Evolutionary conservation across 1,140 invertebrate genomes (phyloP), one percentile per base, ranked within the genome.

Genomic region (Gryon sp.): DNA sequence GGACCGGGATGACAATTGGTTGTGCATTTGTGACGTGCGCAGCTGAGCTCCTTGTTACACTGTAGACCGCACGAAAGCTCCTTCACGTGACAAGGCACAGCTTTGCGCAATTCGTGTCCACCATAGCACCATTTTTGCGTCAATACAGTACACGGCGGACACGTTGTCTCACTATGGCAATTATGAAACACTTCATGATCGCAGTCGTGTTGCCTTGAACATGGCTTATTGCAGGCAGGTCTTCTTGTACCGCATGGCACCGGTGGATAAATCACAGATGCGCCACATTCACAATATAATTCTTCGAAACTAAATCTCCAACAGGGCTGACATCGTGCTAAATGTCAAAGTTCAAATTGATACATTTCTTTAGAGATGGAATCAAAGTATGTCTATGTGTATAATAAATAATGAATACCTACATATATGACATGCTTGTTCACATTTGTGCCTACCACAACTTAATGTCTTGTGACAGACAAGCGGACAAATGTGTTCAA

Each of bases 121-220:
- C 98, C 97, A 83, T 95, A 93, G 84, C 97, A 99, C 88, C 92
- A 93, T 84, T 96, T 96, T 60, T 93, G 92, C 11, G 95, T 96
- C 19, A 99, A 91, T 34, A 95, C 93, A 15, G 96, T 95, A 88
- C 98, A 99, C 3, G 97, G 97, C n/a, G 98, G 97, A 87, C 98
- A 99, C 0, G 91, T 89, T 4, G 88, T 59, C 20, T 88, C 87
- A 52, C 90, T 91, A 82, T 96, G 95, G 83, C 95, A 97, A 28
- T 89, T 89, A 84, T 98, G 96, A 73, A 92, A 90, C 0, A 94
- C 92, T 20, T 92, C 89, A 90, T 99, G 98, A 11, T 90, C 90
- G 88, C 98, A 99, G 0, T 91, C 34, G 74, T 98, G 96, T 14
- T 87, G 78, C 28, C 96, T 90, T 0, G 91, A 90, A 86, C 98